A percentile compares a stretch with the other conserved stretches of the same genome.
phyloP scores from a whole-genome alignment of 92 coral and sea anemone species.

The Epizoanthus scotinus region DNA sequence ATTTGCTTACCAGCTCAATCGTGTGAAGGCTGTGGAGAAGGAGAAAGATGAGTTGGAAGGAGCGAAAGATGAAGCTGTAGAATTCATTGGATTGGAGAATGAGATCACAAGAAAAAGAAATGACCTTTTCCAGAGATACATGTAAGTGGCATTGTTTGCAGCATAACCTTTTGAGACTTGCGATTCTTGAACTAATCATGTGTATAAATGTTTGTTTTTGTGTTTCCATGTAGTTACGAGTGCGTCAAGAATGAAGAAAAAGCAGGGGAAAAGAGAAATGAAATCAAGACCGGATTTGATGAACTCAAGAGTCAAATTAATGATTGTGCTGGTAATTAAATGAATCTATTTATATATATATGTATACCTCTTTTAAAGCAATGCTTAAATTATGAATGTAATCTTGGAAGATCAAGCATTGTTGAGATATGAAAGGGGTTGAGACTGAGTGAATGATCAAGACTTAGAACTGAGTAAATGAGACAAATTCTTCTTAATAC shows the following conservation, averaged over 20 bases:
- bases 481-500: too few relatives aligned
- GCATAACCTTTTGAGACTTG: neutral
- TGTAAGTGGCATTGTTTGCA: conserved; percentile 59
- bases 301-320: conserved; percentile 70
- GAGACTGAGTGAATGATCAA: too few relatives aligned
- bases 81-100: conserved; percentile 85
- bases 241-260: conserved; percentile 77
- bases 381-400: too few relatives aligned
- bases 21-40: conserved; percentile 96
- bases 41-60: conserved; percentile 97
- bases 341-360: neutral
- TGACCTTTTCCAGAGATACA: conserved; percentile 85
- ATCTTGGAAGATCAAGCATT: too few relatives aligned
- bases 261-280: conserved; percentile 76
- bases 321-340: conserved; percentile 71
- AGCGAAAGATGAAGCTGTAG: conserved; percentile 95
- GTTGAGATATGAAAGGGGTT: too few relatives aligned
- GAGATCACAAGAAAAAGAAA: conserved; percentile 75
- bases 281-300: conserved; percentile 78
- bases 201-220: neutral
- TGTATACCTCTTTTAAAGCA: too few relatives aligned
- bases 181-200: neutral
- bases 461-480: too few relatives aligned
- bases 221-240: conserved; percentile 60
- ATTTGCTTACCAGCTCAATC: conserved; percentile 70